Conservation (phyloP, 2,797 vertebrate genomes). For the Anguilla pacifica region DNA sequence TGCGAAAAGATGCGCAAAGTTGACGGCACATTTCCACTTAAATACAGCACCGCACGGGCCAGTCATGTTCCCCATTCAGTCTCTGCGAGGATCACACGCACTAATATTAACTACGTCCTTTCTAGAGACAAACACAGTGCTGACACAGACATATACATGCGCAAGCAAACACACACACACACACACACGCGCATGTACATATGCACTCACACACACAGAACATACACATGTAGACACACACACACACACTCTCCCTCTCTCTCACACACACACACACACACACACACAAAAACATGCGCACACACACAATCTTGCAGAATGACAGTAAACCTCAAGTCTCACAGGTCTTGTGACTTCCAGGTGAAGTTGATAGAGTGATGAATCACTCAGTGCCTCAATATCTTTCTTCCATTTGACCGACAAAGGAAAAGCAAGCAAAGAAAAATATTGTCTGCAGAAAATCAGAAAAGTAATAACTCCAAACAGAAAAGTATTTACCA, state of each 20-base stretch:
- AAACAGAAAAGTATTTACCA: not conserved
- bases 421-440: not conserved
- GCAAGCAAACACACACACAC: not conserved
- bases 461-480: not conserved
- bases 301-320: not conserved
- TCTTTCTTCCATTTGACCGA: not conserved
- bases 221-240: too few species aligned
- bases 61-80: not conserved
- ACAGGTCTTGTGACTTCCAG: not conserved
- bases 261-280: too few species aligned
- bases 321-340: not conserved
- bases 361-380: not conserved
- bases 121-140: too few species aligned
- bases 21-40: not conserved
- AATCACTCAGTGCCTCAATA: not conserved
- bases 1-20: not conserved
- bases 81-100: not conserved
- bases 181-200: too few species aligned
- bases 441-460: not conserved
- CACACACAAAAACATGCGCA: not conserved
- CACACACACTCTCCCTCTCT: too few species aligned
- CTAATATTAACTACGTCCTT: too few species aligned
- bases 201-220: too few species aligned
- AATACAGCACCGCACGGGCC: not conserved
- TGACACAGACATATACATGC: not conserved